phyloP scores from a whole-genome alignment of 1,140 invertebrate species.

The Odontomachus brunneus region DNA sequence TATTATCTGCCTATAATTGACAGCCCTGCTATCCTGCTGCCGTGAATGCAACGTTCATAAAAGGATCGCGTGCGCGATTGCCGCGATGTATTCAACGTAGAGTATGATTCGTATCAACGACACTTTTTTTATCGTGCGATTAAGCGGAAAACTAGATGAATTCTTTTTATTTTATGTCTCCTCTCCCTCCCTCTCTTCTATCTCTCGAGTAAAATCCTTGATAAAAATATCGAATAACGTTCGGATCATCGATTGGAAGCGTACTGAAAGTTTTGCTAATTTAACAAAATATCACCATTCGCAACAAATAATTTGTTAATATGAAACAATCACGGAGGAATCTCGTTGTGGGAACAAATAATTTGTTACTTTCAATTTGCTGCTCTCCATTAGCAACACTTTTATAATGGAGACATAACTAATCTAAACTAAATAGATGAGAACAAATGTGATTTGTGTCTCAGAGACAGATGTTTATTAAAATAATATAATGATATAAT shows the following conservation, averaged over 20 bases:
- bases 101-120: conserved; percentile 23
- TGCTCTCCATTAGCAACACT: too few relatives aligned
- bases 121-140: neutral
- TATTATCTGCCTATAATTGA: conserved; percentile 39
- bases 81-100: conserved; percentile 5
- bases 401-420: too few relatives aligned
- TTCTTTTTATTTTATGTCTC: neutral
- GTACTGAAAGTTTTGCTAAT: neutral
- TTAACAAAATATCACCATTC: too few relatives aligned
- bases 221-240: conserved; percentile 24
- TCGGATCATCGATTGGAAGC: neutral
- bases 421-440: too few relatives aligned
- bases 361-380: too few relatives aligned
- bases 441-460: too few relatives aligned
- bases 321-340: too few relatives aligned
- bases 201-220: neutral
- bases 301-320: too few relatives aligned
- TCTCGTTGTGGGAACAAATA: too few relatives aligned
- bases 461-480: too few relatives aligned
- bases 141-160: neutral
- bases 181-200: neutral
- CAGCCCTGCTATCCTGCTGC: neutral
- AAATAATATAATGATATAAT: too few relatives aligned
- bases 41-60: neutral
- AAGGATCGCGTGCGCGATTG: neutral